Evolutionary conservation across 2,888 invertebrate genomes (phyloP).

Genomic region (Gastrophysa polygoni): DNA sequence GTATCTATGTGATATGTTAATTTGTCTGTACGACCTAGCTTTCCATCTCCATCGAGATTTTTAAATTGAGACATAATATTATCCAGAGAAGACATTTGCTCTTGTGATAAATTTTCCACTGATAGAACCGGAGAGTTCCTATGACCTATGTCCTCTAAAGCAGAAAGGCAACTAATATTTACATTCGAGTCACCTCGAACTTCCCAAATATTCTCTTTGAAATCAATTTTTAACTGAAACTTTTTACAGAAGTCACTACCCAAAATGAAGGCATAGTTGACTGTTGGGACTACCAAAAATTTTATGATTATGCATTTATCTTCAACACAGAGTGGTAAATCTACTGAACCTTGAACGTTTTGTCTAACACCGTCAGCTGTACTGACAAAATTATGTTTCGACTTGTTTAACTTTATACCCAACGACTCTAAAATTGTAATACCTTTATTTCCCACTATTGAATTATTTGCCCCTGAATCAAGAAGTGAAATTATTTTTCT

Average conservation of each 20-base stretch:
- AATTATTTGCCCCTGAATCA: too few species aligned
- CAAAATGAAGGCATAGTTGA: not conserved
- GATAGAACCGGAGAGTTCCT: not conserved
- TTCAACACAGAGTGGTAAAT: not conserved
- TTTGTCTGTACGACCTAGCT: slow-evolving; percentile 13
- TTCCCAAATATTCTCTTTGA: slow-evolving; percentile 13
- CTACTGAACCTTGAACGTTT: too few species aligned
- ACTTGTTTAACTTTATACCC: too few species aligned
- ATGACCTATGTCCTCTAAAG: not conserved
- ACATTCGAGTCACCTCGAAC: not conserved
- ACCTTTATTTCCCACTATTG: too few species aligned
- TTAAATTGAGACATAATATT: not conserved
- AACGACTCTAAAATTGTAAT: too few species aligned
- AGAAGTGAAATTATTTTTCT: too few species aligned
- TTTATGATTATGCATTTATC: not conserved
- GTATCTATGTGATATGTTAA: slow-evolving; percentile 17
- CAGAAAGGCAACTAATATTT: not conserved
- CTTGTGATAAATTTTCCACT: too few species aligned
- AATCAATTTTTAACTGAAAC: slow-evolving; percentile 14
- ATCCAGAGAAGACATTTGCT: not conserved
- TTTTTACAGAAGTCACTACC: slow-evolving; percentile 17
- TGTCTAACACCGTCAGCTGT: too few species aligned
- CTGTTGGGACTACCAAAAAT: slow-evolving; percentile 12
- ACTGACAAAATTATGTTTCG: not conserved
- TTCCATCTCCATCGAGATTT: not conserved